Evolutionary conservation across 2,797 vertebrate species (phyloP).

Genomic region (Podarcis siculus): DNA sequence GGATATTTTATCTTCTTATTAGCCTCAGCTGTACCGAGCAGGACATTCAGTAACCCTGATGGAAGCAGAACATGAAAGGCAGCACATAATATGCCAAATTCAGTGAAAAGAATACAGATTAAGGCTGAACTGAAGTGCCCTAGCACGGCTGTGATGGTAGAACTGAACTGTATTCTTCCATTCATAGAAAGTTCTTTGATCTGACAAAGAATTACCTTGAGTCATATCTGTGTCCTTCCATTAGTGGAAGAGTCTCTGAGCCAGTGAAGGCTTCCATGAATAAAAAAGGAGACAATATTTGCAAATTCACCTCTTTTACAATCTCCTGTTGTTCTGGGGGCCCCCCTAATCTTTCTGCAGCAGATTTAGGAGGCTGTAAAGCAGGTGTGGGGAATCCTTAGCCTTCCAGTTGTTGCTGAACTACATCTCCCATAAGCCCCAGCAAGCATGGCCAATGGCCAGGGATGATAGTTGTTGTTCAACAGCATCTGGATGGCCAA

Average conservation of each 20-base stretch:
- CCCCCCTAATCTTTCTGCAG: neutral
- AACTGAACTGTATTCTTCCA: neutral
- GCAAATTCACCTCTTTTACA: neutral
- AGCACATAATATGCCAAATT: neutral
- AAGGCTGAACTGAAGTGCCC: neutral
- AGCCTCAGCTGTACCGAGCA: neutral
- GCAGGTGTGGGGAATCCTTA: too few relatives aligned
- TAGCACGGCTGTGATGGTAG: neutral
- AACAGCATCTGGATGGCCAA: neutral
- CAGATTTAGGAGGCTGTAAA: neutral
- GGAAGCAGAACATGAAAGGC: neutral
- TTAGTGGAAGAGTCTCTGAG: neutral
- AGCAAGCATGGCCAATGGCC: too few relatives aligned
- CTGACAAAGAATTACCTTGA: neutral
- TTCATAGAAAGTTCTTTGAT: neutral
- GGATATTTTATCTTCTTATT: neutral
- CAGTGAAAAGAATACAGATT: neutral
- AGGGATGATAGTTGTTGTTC: neutral
- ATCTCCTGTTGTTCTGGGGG: neutral
- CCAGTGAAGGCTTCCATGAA: neutral
- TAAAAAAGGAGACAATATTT: neutral
- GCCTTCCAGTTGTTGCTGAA: too few relatives aligned
- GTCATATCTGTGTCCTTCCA: neutral
- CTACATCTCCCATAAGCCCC: too few relatives aligned
- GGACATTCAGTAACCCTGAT: neutral